Evolutionary conservation across 2,797 vertebrate genomes (phyloP).

Genomic region (Coracias cyanogaster): DNA sequence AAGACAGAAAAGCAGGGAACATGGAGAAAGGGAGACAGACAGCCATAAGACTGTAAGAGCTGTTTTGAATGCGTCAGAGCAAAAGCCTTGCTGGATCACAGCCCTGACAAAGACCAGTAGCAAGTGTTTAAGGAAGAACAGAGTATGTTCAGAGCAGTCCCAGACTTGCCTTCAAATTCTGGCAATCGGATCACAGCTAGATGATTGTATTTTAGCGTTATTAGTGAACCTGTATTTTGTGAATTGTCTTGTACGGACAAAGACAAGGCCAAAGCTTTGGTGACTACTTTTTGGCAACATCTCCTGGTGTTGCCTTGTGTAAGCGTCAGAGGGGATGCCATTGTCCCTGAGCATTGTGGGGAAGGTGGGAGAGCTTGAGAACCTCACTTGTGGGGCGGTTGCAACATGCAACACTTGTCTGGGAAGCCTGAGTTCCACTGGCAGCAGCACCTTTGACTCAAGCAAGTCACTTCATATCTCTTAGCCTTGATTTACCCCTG

Average conservation of each 20-base stretch:
- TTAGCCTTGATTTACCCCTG: slow-evolving; percentile 51
- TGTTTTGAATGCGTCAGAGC: not conserved
- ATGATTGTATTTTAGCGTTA: not conserved
- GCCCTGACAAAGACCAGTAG: not conserved
- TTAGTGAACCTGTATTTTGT: not conserved
- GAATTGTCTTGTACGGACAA: fast-evolving
- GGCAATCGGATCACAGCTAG: not conserved
- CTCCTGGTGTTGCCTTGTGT: not conserved
- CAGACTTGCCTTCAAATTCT: not conserved
- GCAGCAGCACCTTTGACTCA: not conserved
- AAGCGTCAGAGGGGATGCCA: too few relatives aligned
- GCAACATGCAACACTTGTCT: fast-evolving
- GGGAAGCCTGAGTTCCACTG: not conserved
- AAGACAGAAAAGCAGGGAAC: not conserved
- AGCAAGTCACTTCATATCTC: not conserved
- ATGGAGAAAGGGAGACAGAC: not conserved
- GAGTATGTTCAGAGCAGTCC: not conserved
- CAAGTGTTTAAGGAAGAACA: not conserved
- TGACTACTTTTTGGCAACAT: not conserved
- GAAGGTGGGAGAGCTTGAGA: not conserved
- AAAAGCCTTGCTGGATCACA: not conserved
- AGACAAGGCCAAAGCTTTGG: not conserved
- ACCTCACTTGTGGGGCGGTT: not conserved
- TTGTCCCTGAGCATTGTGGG: fast-evolving
- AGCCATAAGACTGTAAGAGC: not conserved